Conservation (phyloP, 2,888 invertebrate genomes). For the Tetragonula carbonaria region DNA sequence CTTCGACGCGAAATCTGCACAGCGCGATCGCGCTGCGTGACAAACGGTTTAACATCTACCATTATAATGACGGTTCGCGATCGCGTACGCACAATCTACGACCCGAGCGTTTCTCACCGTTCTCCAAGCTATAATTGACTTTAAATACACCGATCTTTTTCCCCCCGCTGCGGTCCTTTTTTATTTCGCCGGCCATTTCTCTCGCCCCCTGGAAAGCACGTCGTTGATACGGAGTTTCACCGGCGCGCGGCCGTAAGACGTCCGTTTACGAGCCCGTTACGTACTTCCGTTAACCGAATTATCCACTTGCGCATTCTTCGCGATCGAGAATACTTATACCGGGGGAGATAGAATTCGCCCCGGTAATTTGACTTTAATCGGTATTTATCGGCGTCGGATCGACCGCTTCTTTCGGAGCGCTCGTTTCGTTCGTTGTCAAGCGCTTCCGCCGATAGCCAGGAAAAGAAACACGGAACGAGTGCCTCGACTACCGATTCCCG, state of each 20-base stretch:
- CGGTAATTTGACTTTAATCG: conserved; percentile 49
- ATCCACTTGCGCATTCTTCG: conserved; percentile 19
- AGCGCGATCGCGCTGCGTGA: too few relatives aligned
- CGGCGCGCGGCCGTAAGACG: conserved; percentile 47
- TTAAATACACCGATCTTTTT: conserved; percentile 22
- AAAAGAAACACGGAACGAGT: not conserved
- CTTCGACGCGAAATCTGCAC: too few relatives aligned
- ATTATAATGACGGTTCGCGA: too few relatives aligned
- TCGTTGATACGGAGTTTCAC: conserved; percentile 17
- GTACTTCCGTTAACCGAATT: conserved; percentile 70
- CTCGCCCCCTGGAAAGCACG: conserved; percentile 21
- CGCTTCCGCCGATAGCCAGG: conserved; percentile 11
- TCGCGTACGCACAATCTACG: too few relatives aligned
- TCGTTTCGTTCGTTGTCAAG: conserved; percentile 34
- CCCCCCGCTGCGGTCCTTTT: conserved; percentile 26
- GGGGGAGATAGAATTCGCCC: conserved; percentile 4
- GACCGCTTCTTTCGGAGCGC: conserved; percentile 24
- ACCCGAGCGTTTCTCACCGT: not conserved
- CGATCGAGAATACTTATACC: conserved; percentile 18
- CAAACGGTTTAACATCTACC: too few relatives aligned
- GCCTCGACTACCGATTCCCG: not conserved
- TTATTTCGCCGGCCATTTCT: conserved; percentile 55
- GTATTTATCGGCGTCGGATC: conserved; percentile 40
- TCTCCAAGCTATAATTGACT: conserved; percentile 34
- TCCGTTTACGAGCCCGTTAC: conserved; percentile 75